These are phyloP conservation scores for Cyanocitta stelleri DNA, from an alignment of 2,113 vertebrate genomes.

Conservation along the genomic window DNA sequence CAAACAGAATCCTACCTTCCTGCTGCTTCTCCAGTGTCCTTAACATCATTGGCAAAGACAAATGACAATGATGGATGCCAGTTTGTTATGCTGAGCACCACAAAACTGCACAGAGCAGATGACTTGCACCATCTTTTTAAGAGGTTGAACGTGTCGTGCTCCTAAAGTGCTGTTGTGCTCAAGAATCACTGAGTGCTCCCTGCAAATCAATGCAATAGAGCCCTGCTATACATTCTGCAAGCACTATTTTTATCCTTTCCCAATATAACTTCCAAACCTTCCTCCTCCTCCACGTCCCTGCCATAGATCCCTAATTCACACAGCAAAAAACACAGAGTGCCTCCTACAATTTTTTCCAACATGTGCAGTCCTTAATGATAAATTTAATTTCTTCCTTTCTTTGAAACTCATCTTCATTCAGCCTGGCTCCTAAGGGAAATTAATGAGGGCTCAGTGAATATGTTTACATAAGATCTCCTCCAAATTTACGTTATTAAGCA, in stretches of 20 bases:
- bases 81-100: neutral
- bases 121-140: neutral
- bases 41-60: neutral
- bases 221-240: neutral
- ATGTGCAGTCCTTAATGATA: neutral
- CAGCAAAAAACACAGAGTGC: neutral
- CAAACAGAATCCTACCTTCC: neutral
- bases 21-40: neutral
- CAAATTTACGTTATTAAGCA: constrained; percentile 23
- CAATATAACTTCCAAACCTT: constrained; percentile 9
- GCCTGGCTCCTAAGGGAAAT: constrained; percentile 43
- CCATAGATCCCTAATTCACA: neutral
- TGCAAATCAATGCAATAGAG: constrained; percentile 9
- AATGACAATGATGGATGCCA: neutral
- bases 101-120: neutral
- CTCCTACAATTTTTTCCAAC: neutral
- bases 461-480: constrained; percentile 45
- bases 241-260: constrained; percentile 11
- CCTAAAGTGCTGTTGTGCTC: neutral
- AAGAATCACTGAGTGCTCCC: neutral
- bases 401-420: constrained; percentile 30
- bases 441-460: constrained; percentile 15
- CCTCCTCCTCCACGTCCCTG: neutral
- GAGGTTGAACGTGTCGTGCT: neutral
- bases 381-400: constrained; percentile 31